Percentiles rank a stretch among this genome's conserved stretches.
Evolutionary conservation across 2,113 vertebrate species (phyloP).

Genomic region (Antennarius striatus): DNA sequence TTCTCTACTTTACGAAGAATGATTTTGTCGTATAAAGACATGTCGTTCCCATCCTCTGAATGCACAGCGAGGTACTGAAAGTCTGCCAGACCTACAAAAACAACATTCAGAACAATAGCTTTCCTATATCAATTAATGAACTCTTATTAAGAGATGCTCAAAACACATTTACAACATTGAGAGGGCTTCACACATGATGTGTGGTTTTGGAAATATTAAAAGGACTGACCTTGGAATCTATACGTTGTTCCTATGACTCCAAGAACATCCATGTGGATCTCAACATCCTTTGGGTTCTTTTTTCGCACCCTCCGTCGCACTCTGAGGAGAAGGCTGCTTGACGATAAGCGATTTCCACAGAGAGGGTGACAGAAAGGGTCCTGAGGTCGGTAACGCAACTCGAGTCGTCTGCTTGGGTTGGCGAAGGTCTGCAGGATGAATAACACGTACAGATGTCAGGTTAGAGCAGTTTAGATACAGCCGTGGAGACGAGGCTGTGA

Average conservation of each 20-base stretch:
- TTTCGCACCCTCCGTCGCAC: slow-evolving; percentile 78
- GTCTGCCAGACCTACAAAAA: slow-evolving; percentile 80
- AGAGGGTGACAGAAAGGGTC: slow-evolving; percentile 93
- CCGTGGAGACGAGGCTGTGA: neutral
- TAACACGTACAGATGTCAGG: neutral
- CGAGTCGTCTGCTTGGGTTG: slow-evolving; percentile 87
- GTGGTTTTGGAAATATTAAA: neutral
- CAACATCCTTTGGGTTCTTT: slow-evolving; percentile 61
- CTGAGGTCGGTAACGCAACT: slow-evolving; percentile 90
- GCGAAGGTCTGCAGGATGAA: slow-evolving; percentile 81
- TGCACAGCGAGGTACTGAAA: slow-evolving; percentile 93
- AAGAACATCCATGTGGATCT: slow-evolving; percentile 84
- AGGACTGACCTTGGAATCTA: slow-evolving; percentile 90
- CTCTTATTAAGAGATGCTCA: neutral
- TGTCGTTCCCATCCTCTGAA: slow-evolving; percentile 73
- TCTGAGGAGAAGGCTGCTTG: slow-evolving; percentile 88
- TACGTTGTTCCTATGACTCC: slow-evolving; percentile 90
- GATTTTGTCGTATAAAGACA: slow-evolving; percentile 90
- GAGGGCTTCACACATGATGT: no score
- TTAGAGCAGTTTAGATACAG: neutral
- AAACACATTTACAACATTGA: neutral
- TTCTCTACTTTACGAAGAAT: slow-evolving; percentile 88
- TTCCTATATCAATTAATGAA: neutral
- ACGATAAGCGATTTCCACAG: slow-evolving; percentile 91
- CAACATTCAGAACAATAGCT: neutral